Base-by-base conservation (phyloP, 2,888 invertebrate species). In the Dioctria linearis region DNA sequence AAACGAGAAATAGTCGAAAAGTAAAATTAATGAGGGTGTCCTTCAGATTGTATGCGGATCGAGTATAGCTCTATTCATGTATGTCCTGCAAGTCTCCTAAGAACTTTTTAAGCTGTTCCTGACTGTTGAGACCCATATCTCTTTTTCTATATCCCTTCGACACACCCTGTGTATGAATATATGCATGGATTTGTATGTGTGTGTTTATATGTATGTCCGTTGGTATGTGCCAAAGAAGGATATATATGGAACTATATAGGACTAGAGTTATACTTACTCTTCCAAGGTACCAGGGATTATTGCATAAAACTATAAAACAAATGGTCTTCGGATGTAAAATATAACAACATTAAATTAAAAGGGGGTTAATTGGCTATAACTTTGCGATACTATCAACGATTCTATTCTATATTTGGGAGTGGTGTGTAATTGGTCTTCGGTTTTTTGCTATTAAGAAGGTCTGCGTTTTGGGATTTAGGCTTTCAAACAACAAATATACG, bases 361-460 rank as follows among this genome's bases (percentile, higher is more conserved):
- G 83, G 81, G 83, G 83, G 82, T 82, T 84, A 84, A 84, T 84
- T 84, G 84, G 82, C 84, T 84, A 83, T 83, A 83, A 84, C 73
- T 82, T 80, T 78, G 82, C 80, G 83, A 83, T 83, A 82, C 57
- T 71, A 83, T 83, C 83, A 61, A 81, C 83, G 82, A 83, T 8
- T 39, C 71, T n/a, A 25, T n/a, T 37, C 65, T 40, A 6, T 39
- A 37, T n/a, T n/a, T 11, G 39, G 51, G 54, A 25, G 59, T 39
- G 39, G 25, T n/a, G 37, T 25, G 42, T 78, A 78, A 78, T 78
- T 78, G 78, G 78, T 66, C 43, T 78, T 78, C 42, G 76, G 76
- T 78, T 65, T 78, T 61, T 65, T 49, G 76, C 76, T 63, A 61
- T 78, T 78, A 63, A 57, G 75, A 59, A 75, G 71, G 51, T 71